phyloP scores from a whole-genome alignment of 53 echinoderm and acorn worm species.

The Hippasteria phrygiana region DNA sequence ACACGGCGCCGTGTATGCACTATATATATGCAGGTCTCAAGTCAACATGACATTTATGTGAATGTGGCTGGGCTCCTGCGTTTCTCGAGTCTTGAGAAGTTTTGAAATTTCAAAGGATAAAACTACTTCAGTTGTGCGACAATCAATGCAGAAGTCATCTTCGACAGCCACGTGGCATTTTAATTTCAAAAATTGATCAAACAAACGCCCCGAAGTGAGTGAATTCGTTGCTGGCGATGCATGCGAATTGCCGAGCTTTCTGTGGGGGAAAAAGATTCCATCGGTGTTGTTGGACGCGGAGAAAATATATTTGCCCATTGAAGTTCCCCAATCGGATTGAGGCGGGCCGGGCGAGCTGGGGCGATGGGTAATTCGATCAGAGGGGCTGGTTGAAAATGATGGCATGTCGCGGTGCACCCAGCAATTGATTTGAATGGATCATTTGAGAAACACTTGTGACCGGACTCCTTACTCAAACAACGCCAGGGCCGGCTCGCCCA shows the following conservation, averaged over 20 bases:
- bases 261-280: neutral
- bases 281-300: slow-evolving; percentile 10
- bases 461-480: slow-evolving; percentile 49
- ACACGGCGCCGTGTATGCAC: neutral
- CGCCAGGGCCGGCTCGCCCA: neutral
- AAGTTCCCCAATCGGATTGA: slow-evolving; percentile 22
- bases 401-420: slow-evolving; percentile 31
- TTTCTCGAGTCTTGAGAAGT: neutral
- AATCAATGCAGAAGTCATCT: slow-evolving; percentile 49
- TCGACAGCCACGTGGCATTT: slow-evolving; percentile 4
- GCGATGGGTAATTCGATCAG: slow-evolving; percentile 55
- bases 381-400: slow-evolving; percentile 39
- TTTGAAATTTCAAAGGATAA: neutral
- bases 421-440: slow-evolving; percentile 69
- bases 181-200: slow-evolving; percentile 42
- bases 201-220: slow-evolving; percentile 45
- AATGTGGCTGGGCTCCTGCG: neutral
- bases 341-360: neutral
- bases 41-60: too few relatives aligned
- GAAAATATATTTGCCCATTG: slow-evolving; percentile 27
- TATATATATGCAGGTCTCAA: neutral
- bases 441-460: slow-evolving; percentile 69
- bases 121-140: neutral
- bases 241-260: slow-evolving; percentile 33
- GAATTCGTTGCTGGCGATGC: slow-evolving; percentile 61